Evolutionary conservation across 2,113 vertebrate species (phyloP).

Genomic region (Sitta europaea): DNA sequence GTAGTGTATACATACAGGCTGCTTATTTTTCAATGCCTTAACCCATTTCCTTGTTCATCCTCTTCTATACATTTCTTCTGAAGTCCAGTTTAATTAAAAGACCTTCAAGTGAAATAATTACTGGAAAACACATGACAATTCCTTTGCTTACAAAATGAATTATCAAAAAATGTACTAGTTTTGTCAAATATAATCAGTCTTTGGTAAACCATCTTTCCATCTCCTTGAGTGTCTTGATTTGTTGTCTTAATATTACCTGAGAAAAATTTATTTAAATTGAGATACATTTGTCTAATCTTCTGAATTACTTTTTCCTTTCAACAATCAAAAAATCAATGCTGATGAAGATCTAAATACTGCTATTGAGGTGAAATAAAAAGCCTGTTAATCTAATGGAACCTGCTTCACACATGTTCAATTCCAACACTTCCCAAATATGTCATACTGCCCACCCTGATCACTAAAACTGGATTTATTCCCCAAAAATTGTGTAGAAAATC

Average conservation of each 20-base stretch:
- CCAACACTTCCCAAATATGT: neutral
- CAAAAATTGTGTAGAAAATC: neutral
- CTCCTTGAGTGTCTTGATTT: neutral
- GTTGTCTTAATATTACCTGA: neutral
- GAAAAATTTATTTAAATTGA: conserved; percentile 15
- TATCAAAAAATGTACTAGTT: neutral
- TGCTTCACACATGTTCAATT: neutral
- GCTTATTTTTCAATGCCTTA: neutral
- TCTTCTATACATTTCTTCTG: neutral
- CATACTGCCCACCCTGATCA: neutral
- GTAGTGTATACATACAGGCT: neutral
- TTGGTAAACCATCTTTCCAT: neutral
- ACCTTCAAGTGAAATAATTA: neutral
- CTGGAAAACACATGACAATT: neutral
- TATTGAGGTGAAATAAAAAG: neutral
- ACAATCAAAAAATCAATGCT: neutral
- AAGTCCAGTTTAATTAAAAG: neutral
- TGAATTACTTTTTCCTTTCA: neutral
- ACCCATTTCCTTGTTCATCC: neutral
- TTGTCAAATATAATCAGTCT: neutral
- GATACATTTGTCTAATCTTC: neutral
- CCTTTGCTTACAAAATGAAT: neutral
- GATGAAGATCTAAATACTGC: neutral
- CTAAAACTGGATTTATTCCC: neutral
- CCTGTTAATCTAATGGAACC: neutral